A percentile compares a stretch with the other conserved stretches of the same genome.
phyloP scores from a whole-genome alignment of 2,888 invertebrate species.

The Notocelia uddmanniana region DNA sequence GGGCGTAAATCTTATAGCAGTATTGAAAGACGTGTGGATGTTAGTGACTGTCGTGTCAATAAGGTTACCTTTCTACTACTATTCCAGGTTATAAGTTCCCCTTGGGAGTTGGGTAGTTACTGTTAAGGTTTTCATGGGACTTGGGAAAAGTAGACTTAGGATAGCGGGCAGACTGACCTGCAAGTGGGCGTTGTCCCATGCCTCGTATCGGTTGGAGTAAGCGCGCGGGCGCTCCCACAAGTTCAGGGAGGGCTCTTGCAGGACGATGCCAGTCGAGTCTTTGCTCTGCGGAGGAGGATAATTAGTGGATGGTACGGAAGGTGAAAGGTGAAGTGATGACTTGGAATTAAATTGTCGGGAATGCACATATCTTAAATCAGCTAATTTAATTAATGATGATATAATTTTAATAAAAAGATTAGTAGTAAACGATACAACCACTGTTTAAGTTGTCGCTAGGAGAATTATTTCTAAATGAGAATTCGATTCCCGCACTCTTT shows the following conservation, averaged over 20 bases:
- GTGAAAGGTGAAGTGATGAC: neutral
- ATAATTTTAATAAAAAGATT: neutral
- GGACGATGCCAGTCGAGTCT: constrained; percentile 88
- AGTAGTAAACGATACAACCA: neutral
- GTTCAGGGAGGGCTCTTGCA: constrained; percentile 89
- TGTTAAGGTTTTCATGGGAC: too few species aligned
- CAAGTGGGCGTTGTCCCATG: constrained; percentile 88
- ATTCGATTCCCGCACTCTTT: neutral
- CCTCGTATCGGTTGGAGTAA: constrained; percentile 93
- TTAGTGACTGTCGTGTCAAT: too few species aligned
- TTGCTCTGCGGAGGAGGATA: constrained; percentile 87
- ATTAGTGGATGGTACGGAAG: neutral
- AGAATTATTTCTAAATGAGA: neutral
- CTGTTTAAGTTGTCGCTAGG: neutral
- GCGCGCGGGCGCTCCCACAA: constrained; percentile 93
- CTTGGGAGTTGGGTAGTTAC: too few species aligned
- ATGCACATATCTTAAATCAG: neutral
- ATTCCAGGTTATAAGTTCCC: too few species aligned
- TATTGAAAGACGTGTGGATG: too few species aligned
- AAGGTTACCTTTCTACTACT: too few species aligned
- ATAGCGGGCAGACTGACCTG: constrained; percentile 70
- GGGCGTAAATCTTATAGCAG: too few species aligned
- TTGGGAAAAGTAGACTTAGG: too few species aligned
- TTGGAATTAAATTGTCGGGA: neutral
- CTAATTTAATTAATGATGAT: neutral